Percentiles rank a stretch among this genome's conserved stretches.
These are phyloP conservation scores for Trichogramma evanescens DNA, from an alignment of 2,888 invertebrate species.

Conservation along the genomic window DNA sequence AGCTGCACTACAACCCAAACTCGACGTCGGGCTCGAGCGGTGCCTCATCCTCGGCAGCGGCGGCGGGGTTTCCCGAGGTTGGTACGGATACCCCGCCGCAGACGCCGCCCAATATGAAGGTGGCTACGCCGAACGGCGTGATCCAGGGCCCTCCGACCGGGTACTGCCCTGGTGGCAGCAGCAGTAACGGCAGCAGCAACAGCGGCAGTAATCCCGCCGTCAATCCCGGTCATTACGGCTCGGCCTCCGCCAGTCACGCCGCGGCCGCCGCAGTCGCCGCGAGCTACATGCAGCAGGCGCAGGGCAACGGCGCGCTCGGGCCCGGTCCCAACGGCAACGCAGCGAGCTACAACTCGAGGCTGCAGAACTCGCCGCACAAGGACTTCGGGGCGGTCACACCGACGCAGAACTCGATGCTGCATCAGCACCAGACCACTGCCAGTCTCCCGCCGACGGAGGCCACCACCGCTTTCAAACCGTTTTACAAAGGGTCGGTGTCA, in stretches of 20 bases:
- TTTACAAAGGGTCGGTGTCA: conserved; percentile 74
- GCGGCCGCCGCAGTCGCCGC: conserved; percentile 38
- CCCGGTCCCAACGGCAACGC: not conserved
- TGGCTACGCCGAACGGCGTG: conserved; percentile 58
- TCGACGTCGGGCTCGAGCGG: conserved; percentile 44
- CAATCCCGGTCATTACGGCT: conserved; percentile 38
- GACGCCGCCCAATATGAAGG: conserved; percentile 90
- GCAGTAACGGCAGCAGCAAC: conserved; percentile 34
- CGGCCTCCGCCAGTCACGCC: conserved; percentile 49
- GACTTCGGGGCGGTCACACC: conserved; percentile 38
- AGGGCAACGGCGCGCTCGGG: not conserved
- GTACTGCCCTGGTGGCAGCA: conserved; percentile 61
- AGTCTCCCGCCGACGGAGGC: conserved; percentile 44
- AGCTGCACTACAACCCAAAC: conserved; percentile 43
- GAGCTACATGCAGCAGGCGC: conserved; percentile 48
- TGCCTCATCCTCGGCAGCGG: conserved; percentile 58
- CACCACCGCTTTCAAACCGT: conserved; percentile 74
- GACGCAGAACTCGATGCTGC: conserved; percentile 39
- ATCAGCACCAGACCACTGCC: conserved; percentile 44
- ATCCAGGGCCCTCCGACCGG: conserved; percentile 55
- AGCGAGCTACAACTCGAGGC: conserved; percentile 50
- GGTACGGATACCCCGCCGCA: conserved; percentile 86
- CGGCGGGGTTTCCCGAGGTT: conserved; percentile 79
- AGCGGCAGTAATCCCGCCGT: conserved; percentile 33
- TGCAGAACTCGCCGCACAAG: conserved; percentile 46